Base-by-base conservation (phyloP, 1,140 invertebrate genomes). In the Triops cancriformis region DNA sequence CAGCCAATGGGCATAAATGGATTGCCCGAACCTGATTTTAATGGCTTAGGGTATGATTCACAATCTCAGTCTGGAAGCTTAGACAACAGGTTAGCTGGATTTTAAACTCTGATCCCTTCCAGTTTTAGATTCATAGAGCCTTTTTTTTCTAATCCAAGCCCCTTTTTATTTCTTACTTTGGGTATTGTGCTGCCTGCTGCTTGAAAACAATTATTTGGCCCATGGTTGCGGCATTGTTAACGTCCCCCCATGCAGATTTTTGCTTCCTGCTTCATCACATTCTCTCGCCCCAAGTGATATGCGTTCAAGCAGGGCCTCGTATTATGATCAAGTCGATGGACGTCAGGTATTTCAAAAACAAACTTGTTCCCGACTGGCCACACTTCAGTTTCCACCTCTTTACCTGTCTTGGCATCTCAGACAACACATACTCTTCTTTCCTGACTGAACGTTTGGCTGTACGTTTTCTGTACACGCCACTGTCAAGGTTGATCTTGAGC, bases 111-210 rank as follows among this genome's bases (percentile, higher is more conserved):
- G 31, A 26, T 43, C 14, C 14, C 31, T 73, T 5, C 28, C 28
- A n/a, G 14, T 45, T 10, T 9, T 74, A 0, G 18, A 10, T 76
- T 72, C 0, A 28, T 26, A 74, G 7, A 31, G 18, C 74, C 11
- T n/a, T 42, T 45, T 43, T 76, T 75, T 76, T 26, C 43, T 64
- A 76, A 28, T 76, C 43, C 42, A 28, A 51, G 43, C 42, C 43
- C 43, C 43, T 14, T 51, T 43, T 51, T 28, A 3, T 27, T 23
- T 64, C 23, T 64, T 64, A 64, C 51, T 64, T 64, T 23, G 14
- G 51, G 51, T 64, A n/a, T 64, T 64, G 51, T 64, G 51, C 51
- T 64, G 51, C 51, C 31, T 64, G 51, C 51, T 23, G 51, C 51
- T 64, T 64, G 51, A 4, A 2, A 37, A 37, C 9, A 64, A 64